A percentile compares a stretch with the other conserved stretches of the same genome.
These are phyloP conservation scores for Porites divaricata DNA, from an alignment of 92 coral and sea anemone genomes.

Conservation along the genomic window DNA sequence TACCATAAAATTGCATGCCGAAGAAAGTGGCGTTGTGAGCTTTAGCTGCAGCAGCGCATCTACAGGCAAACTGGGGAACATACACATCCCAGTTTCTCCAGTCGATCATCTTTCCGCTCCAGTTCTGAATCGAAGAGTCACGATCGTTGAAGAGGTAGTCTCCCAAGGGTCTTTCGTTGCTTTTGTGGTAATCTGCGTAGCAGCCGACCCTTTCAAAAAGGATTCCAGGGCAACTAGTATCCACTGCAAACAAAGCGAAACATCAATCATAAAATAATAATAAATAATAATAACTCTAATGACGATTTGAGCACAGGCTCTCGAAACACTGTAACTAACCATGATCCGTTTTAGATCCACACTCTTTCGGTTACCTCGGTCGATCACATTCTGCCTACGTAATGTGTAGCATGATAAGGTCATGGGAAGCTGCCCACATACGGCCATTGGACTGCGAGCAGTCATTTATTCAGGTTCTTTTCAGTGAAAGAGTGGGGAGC, in stretches of 20 bases:
- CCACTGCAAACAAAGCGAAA: conserved; percentile 38
- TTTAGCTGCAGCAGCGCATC: conserved; percentile 58
- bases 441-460: no score
- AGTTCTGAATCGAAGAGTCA: conserved; percentile 55
- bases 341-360: no score
- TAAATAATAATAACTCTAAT: background rate
- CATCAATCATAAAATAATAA: background rate
- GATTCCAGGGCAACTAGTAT: conserved; percentile 37
- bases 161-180: conserved; percentile 47
- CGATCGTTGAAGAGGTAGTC: conserved; percentile 68
- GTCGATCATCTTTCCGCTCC: conserved; percentile 59
- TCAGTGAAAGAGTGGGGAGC: no score
- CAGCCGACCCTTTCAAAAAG: conserved; percentile 55
- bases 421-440: no score
- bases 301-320: no score
- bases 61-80: conserved; percentile 60
- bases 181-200: conserved; percentile 32
- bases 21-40: conserved; percentile 41
- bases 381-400: no score
- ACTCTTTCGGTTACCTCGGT: no score
- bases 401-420: no score
- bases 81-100: conserved; percentile 75
- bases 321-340: no score
- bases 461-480: no score
- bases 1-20: conserved; percentile 69